Evolutionary conservation across 2,113 vertebrate genomes (phyloP).

Genomic region (Haplotaxodon microlepis): DNA sequence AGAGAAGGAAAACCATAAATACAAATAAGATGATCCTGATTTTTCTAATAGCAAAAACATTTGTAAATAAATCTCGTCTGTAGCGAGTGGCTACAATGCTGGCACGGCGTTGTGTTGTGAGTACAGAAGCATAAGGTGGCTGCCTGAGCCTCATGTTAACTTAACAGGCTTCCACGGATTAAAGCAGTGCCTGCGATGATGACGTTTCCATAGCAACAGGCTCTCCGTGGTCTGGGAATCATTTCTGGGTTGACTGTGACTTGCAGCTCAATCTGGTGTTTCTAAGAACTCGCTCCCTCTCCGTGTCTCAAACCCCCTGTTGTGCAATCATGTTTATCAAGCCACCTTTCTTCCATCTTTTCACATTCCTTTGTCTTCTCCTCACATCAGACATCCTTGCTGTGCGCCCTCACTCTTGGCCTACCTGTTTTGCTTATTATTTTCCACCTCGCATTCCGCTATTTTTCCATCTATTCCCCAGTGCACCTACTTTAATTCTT

Average conservation of each 20-base stretch:
- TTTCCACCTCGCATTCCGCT: background rate
- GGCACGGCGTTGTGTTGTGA: slow-evolving; percentile 52
- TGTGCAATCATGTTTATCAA: slow-evolving; percentile 22
- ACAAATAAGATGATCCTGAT: slow-evolving; percentile 17
- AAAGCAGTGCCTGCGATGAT: slow-evolving; percentile 67
- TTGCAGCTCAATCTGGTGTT: slow-evolving; percentile 64
- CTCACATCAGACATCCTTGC: background rate
- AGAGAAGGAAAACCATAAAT: background rate
- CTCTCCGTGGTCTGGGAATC: slow-evolving; percentile 59
- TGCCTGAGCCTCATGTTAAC: slow-evolving; percentile 65
- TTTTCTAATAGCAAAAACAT: slow-evolving; percentile 27
- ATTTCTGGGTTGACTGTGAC: slow-evolving; percentile 69
- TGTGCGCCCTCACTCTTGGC: background rate
- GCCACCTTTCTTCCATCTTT: background rate
- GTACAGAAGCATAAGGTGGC: slow-evolving; percentile 61
- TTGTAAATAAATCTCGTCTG: slow-evolving; percentile 44
- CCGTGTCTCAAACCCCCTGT: background rate
- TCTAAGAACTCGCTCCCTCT: slow-evolving; percentile 30
- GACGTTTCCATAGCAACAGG: slow-evolving; percentile 78
- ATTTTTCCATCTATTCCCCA: background rate
- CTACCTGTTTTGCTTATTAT: background rate
- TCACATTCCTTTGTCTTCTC: slow-evolving; percentile 11
- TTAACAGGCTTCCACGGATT: slow-evolving; percentile 72
- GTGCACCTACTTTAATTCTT: slow-evolving; percentile 2
- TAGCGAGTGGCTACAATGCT: slow-evolving; percentile 34